Evolutionary conservation across 2,797 vertebrate species (phyloP), one percentile per base, ranked within the genome.

Genomic region (Coilia nasus): DNA sequence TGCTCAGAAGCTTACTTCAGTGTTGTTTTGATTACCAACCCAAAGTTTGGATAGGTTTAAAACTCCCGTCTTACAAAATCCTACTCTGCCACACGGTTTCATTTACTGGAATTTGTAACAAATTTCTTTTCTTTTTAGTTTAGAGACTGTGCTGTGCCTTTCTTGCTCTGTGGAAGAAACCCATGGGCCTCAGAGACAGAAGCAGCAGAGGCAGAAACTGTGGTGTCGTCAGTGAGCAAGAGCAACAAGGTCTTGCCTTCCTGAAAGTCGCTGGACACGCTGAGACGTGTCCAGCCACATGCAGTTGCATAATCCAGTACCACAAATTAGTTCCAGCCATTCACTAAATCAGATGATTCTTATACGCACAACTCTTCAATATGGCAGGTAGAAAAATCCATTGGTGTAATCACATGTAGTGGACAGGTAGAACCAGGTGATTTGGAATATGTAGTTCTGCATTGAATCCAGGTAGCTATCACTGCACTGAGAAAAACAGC

Each of bases 151-250:
- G 90, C 93, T 15, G 86, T 95, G 28, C 89, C 92, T 3, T 92
- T 90, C 3, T 87, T 96, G 17, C 86, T 94, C 86, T 96, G 95
- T 86, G 95, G 95, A 54, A 89, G 93, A 91, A 95, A 94, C 85
- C 94, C 93, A 0, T 92, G 93, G 92, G 90, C 89, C 11, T 87
- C 91, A 12, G 89, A 93, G 0, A 15, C 56, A 23, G 87, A 88
- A 12, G 85, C 28, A 0, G 89, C 92, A 21, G 91, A 93, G 23
- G 82, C 19, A 0, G 91, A 94, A 12, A 92, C 89, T 17, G 89
- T 88, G 0, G 28, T 92, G 0, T 83, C 87, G 0, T 90, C 91
- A 17, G 0, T 92, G 82, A 91, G 44, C 90, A 93, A 89, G 83
- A 91, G 50, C 86, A 91, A 90, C 62, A 92, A 71, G 82, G 87